Conservation (phyloP, 2,113 vertebrate genomes). For the Oreocharis arfaki region DNA sequence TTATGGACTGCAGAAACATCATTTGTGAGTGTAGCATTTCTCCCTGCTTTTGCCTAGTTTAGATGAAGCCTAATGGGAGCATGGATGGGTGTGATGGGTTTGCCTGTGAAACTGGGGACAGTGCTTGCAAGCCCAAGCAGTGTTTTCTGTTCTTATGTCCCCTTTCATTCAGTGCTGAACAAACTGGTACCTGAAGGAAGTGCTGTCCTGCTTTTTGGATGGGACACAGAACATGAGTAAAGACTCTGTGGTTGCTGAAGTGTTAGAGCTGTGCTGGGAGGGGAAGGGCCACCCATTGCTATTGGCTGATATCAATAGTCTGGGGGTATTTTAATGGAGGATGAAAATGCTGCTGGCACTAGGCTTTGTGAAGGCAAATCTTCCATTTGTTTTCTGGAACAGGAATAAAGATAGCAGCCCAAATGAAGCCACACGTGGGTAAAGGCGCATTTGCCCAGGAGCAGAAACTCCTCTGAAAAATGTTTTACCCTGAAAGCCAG, state of each 20-base stretch:
- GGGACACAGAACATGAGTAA: accelerated
- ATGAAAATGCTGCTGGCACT: not conserved
- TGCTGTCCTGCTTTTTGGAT: not conserved
- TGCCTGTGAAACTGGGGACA: not conserved
- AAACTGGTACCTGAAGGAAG: not conserved
- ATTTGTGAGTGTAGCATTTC: not conserved
- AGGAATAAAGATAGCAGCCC: not conserved
- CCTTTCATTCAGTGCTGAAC: not conserved
- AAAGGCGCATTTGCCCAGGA: not conserved
- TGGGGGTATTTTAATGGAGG: not conserved
- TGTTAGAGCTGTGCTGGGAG: not conserved
- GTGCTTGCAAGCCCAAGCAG: not conserved
- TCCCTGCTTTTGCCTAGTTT: not conserved
- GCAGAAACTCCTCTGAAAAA: not conserved
- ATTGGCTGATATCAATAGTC: not conserved
- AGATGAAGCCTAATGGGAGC: not conserved
- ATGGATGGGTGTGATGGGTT: not conserved
- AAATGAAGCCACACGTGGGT: not conserved
- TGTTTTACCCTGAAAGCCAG: not conserved
- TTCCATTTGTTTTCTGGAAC: not conserved
- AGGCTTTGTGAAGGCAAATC: not conserved
- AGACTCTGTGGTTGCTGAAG: not conserved
- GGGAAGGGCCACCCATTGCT: not conserved
- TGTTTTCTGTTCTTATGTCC: not conserved
- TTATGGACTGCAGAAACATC: not conserved